phyloP scores from a whole-genome alignment of 2,888 invertebrate species.

The Hirtodrosophila cameraria region DNA sequence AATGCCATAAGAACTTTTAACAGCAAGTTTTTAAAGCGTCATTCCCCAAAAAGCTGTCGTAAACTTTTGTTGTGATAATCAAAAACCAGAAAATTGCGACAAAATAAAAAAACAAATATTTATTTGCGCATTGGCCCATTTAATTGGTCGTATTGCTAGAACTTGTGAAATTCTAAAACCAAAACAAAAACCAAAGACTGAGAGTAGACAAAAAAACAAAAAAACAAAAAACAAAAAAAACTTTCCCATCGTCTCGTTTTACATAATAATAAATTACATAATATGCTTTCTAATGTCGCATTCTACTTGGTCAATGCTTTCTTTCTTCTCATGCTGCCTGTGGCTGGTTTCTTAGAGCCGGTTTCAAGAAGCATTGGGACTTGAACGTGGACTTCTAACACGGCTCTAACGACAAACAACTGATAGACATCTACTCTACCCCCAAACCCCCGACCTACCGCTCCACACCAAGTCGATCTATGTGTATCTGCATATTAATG shows the following conservation, averaged over 20 bases:
- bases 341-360: constrained; percentile 44
- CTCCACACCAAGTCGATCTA: constrained; percentile 28
- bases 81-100: constrained; percentile 19
- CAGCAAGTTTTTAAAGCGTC: constrained; percentile 23
- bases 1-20: constrained; percentile 10
- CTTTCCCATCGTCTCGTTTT: constrained; percentile 70
- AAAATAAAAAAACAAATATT: constrained; percentile 26
- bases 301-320: constrained; percentile 61
- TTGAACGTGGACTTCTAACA: constrained; percentile 54
- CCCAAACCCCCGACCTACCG: not conserved
- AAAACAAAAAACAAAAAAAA: constrained; percentile 45
- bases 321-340: constrained; percentile 49
- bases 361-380: constrained; percentile 24
- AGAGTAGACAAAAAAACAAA: constrained; percentile 19
- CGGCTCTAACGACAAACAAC: constrained; percentile 70
- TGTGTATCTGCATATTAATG: constrained; percentile 74
- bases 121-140: constrained; percentile 67
- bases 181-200: constrained; percentile 33
- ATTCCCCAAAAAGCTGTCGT: constrained; percentile 29
- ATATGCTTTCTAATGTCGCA: constrained; percentile 74
- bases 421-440: constrained; percentile 15
- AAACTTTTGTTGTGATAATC: constrained; percentile 35
- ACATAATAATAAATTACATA: constrained; percentile 74
- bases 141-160: constrained; percentile 30
- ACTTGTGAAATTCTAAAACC: constrained; percentile 71